Conservation (phyloP, 2,888 invertebrate genomes). For the Seladonia tumulorum region DNA sequence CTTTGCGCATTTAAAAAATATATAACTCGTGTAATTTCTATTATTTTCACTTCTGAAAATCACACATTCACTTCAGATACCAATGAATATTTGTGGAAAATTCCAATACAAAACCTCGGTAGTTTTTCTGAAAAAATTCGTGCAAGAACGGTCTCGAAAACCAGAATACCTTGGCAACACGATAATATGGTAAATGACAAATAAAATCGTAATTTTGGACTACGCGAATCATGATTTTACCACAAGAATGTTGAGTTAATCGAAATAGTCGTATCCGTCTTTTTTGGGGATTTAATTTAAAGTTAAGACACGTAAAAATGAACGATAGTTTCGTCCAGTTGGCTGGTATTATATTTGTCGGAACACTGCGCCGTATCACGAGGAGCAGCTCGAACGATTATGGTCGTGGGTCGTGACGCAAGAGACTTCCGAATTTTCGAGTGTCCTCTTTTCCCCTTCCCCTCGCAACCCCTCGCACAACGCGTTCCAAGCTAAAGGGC, state of each 20-base stretch:
- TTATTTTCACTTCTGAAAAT: no score
- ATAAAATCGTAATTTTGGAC: background rate
- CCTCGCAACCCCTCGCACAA: background rate
- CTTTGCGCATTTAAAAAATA: no score
- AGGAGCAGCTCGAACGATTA: slow-evolving; percentile 11
- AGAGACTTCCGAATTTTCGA: slow-evolving; percentile 19
- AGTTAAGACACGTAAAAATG: background rate
- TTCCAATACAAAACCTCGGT: no score
- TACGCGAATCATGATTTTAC: background rate
- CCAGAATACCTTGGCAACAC: background rate
- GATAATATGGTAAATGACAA: background rate
- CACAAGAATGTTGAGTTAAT: background rate
- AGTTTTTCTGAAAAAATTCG: background rate
- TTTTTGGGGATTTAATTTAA: background rate
- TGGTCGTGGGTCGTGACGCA: slow-evolving; percentile 38
- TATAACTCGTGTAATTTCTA: no score
- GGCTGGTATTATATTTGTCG: background rate
- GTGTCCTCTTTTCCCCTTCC: background rate
- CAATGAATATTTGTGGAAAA: no score
- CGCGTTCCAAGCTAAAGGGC: background rate
- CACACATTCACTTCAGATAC: no score
- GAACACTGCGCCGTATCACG: background rate
- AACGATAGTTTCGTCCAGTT: background rate
- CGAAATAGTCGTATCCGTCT: no score
- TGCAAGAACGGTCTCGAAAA: background rate